Conservation (phyloP, 2,888 invertebrate genomes). For the Cataglyphis rosenhaueri region DNA sequence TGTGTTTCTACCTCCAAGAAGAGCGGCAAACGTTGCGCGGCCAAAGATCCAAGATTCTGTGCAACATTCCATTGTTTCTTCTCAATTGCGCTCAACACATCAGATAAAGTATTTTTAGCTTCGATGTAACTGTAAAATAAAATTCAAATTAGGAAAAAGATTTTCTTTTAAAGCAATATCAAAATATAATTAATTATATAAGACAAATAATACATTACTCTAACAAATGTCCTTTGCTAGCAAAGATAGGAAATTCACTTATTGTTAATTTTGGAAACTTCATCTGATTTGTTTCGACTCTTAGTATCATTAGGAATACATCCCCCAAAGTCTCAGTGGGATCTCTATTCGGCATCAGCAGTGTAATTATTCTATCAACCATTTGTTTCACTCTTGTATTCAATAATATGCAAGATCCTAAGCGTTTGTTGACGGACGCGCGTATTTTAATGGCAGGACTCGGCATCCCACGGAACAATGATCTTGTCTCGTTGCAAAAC, state of each 20-base stretch:
- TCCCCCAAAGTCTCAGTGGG: constrained; percentile 71
- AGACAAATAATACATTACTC: constrained; percentile 54
- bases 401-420: constrained; percentile 77
- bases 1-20: constrained; percentile 46
- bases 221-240: constrained; percentile 73
- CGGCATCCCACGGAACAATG: constrained; percentile 75
- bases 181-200: constrained; percentile 4
- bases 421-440: constrained; percentile 47
- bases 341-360: constrained; percentile 79
- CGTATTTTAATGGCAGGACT: constrained; percentile 71
- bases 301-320: constrained; percentile 72
- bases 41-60: constrained; percentile 71
- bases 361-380: constrained; percentile 77
- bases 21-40: constrained; percentile 67
- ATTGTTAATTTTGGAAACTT: constrained; percentile 72
- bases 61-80: constrained; percentile 78
- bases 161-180: not conserved
- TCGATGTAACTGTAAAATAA: constrained; percentile 74
- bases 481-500: constrained; percentile 65
- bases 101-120: constrained; percentile 66
- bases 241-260: constrained; percentile 79
- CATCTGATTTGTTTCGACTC: constrained; percentile 74
- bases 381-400: constrained; percentile 68
- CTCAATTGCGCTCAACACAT: constrained; percentile 66
- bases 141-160: constrained; percentile 13